Evolutionary conservation across 2,888 invertebrate species (phyloP).

Genomic region (Hirtodrosophila alboralis): DNA sequence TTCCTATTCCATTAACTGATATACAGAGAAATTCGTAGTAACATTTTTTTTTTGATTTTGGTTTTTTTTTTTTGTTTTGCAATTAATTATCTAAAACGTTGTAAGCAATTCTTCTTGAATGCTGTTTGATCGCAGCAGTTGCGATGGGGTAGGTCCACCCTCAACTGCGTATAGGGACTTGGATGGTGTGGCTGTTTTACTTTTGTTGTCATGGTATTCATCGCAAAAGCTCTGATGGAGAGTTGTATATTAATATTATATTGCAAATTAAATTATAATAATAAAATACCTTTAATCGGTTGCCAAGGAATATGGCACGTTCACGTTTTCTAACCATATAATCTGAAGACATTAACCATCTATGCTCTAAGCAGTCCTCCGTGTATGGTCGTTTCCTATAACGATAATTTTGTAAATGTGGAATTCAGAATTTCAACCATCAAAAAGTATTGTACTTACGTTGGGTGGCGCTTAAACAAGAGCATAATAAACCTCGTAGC

Average conservation of each 20-base stretch:
- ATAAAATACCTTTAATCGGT: constrained; percentile 88
- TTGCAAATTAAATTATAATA: not conserved
- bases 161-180: constrained; percentile 86
- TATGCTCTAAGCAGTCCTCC: constrained; percentile 97
- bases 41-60: constrained; percentile 3
- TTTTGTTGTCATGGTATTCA: constrained; percentile 90
- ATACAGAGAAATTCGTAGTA: constrained; percentile 32
- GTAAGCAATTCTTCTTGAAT: constrained; percentile 92
- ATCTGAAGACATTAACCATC: constrained; percentile 96
- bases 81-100: constrained; percentile 70
- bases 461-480: constrained; percentile 96
- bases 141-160: constrained; percentile 85
- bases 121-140: constrained; percentile 90
- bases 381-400: constrained; percentile 95
- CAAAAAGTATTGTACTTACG: constrained; percentile 87
- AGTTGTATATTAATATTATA: constrained; percentile 1
- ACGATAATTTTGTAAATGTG: not conserved
- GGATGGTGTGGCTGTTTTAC: constrained; percentile 86
- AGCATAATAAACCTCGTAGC: constrained; percentile 97
- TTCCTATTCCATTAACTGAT: constrained; percentile 30
- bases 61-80: not conserved
- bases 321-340: constrained; percentile 97
- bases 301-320: constrained; percentile 93
- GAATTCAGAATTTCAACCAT: not conserved
- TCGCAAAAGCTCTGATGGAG: constrained; percentile 89